phyloP scores from a whole-genome alignment of 1,140 invertebrate genomes.

The Lepidostoma basale region DNA sequence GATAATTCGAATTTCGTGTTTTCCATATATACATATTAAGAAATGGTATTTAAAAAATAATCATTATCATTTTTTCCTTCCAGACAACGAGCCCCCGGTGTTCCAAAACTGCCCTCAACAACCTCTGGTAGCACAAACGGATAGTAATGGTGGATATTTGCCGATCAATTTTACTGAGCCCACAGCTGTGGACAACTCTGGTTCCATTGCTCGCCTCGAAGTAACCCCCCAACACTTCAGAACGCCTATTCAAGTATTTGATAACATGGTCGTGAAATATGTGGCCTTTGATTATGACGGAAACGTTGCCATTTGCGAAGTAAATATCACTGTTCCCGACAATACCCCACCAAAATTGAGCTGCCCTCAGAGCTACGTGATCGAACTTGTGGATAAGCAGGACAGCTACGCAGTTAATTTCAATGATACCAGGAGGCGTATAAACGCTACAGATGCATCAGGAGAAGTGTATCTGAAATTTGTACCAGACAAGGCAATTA shows the following conservation, averaged over 20 bases:
- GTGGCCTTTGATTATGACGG: slow-evolving; percentile 96
- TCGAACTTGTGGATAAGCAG: slow-evolving; percentile 88
- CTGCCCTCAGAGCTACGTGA: slow-evolving; percentile 95
- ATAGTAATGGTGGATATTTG: slow-evolving; percentile 82
- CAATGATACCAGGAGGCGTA: slow-evolving; percentile 84
- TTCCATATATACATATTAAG: not conserved
- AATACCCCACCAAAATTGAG: slow-evolving; percentile 91
- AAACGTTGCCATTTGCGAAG: slow-evolving; percentile 95
- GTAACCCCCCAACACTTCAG: slow-evolving; percentile 89
- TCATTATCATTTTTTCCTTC: slow-evolving; percentile 46
- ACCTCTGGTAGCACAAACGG: slow-evolving; percentile 87
- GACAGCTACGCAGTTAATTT: slow-evolving; percentile 91
- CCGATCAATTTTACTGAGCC: slow-evolving; percentile 94
- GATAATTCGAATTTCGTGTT: not conserved
- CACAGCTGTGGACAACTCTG: slow-evolving; percentile 91
- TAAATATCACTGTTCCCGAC: slow-evolving; percentile 93
- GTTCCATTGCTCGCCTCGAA: slow-evolving; percentile 89
- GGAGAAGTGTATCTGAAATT: slow-evolving; percentile 86
- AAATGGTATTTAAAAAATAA: not conserved
- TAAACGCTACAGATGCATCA: slow-evolving; percentile 89
- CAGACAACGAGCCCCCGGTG: slow-evolving; percentile 92
- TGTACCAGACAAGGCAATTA: slow-evolving; percentile 83
- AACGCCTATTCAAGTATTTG: slow-evolving; percentile 86
- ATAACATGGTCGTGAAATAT: slow-evolving; percentile 93
- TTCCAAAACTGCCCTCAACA: slow-evolving; percentile 95